Evolutionary conservation across 2,113 vertebrate genomes (phyloP), one percentile per base, ranked within the genome.

Genomic region (Lutjanus erythropterus): DNA sequence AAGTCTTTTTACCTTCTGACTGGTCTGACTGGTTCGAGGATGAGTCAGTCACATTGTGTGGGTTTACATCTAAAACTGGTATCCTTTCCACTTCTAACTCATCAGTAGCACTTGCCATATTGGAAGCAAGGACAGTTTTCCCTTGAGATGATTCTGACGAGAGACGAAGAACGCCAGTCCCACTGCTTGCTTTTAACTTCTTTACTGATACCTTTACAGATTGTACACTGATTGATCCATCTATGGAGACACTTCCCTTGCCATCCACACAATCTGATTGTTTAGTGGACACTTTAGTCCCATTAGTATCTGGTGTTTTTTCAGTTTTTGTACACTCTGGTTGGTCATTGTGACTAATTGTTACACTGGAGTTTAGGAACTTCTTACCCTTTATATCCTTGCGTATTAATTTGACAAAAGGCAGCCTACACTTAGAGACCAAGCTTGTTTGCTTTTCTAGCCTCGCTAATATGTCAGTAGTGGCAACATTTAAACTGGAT

Each of bases 401-500:
- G 6, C 90, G 91, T 64, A 86, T 86, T 31, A 93, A 77, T 79
- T 92, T 93, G 46, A 92, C 89, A 82, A 85, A 92, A 6, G 90
- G 90, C 9, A 88, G 42, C 42, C 71, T 82, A 59, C 85, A 92
- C 42, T 85, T 82, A 4, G 91, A 83, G 16, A 86, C 80, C 14
- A 87, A 58, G 44, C 41, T 53, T 9, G 37, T 80, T 55, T 89
- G 78, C 46, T 79, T 86, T 55, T 83, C 85, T 14, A 79, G 27
- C 23, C 53, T 70, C 74, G 23, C 31, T 41, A 74, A 37, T 5
- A 74, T 61, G 4, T 88, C 71, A 12, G 18, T 50, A 29, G 73
- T 60, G 49, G 64, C 33, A 21, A 69, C n/a, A 74, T 73, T 44
- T 66, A 80, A 69, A 55, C 4, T 56, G 12, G 78, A 25, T 0